phyloP scores from a whole-genome alignment of 2,888 invertebrate species.

The Eumacrocentrus americanus region DNA sequence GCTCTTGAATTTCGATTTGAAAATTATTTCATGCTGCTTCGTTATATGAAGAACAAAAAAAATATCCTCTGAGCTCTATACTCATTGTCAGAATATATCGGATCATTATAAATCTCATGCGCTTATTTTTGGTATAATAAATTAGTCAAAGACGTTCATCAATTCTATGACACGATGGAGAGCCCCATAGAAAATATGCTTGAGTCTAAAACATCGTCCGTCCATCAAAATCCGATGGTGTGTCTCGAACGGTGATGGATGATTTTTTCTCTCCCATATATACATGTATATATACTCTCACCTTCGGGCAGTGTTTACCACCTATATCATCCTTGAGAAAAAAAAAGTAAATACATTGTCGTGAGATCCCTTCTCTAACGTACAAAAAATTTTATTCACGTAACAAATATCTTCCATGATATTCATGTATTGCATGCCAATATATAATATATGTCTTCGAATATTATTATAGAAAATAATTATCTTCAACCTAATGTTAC shows the following conservation, averaged over 20 bases:
- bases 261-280: constrained; percentile 45
- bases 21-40: constrained; percentile 20
- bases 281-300: neutral
- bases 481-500: no score
- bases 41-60: neutral
- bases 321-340: constrained; percentile 12
- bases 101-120: constrained; percentile 55
- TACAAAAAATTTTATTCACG: no score
- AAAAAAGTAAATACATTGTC: neutral
- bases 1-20: neutral
- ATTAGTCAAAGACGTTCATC: constrained; percentile 60
- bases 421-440: no score
- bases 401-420: no score
- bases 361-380: no score
- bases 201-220: constrained; percentile 41
- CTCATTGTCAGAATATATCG: constrained; percentile 15
- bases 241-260: constrained; percentile 58
- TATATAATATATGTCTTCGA: no score
- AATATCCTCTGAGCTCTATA: neutral
- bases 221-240: constrained; percentile 44
- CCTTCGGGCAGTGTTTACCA: constrained; percentile 14
- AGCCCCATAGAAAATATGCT: constrained; percentile 37
- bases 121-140: constrained; percentile 50
- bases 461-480: no score
- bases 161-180: constrained; percentile 54